Percentiles rank a stretch among this genome's conserved stretches.
Conservation (phyloP, 2,797 vertebrate species). For the Molothrus ater region DNA sequence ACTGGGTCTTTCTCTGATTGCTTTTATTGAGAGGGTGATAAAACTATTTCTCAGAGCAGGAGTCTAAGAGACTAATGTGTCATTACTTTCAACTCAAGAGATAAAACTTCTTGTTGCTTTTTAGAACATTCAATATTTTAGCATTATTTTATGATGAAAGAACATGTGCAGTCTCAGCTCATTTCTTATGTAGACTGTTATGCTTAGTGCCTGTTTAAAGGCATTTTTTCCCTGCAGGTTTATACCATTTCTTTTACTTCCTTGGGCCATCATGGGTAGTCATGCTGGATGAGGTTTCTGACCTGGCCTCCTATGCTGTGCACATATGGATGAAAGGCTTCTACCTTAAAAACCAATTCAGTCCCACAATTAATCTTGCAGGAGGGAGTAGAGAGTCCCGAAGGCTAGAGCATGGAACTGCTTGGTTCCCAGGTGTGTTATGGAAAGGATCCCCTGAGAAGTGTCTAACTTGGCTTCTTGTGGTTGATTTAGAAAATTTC, state of each 20-base stretch:
- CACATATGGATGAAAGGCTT: neutral
- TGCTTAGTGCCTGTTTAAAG: neutral
- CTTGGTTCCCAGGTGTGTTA: neutral
- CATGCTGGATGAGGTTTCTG: neutral
- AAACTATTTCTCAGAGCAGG: neutral
- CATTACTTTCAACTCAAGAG: slow-evolving; percentile 7
- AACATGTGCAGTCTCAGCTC: neutral
- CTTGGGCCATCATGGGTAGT: neutral
- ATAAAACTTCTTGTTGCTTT: slow-evolving; percentile 35
- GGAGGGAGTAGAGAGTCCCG: neutral
- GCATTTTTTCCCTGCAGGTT: neutral
- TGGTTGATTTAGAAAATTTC: neutral
- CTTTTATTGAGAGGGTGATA: neutral
- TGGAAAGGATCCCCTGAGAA: neutral
- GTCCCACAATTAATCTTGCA: neutral
- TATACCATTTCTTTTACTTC: neutral
- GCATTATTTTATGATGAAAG: slow-evolving; percentile 22
- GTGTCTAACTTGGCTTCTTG: neutral
- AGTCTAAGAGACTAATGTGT: neutral
- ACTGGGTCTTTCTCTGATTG: neutral
- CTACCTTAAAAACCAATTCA: neutral
- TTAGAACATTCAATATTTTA: slow-evolving; percentile 31
- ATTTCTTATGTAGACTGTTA: neutral
- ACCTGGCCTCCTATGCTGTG: neutral
- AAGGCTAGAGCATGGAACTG: neutral